Base-by-base conservation (phyloP, 2,113 vertebrate species). In the Onychorhynchus coronatus region DNA sequence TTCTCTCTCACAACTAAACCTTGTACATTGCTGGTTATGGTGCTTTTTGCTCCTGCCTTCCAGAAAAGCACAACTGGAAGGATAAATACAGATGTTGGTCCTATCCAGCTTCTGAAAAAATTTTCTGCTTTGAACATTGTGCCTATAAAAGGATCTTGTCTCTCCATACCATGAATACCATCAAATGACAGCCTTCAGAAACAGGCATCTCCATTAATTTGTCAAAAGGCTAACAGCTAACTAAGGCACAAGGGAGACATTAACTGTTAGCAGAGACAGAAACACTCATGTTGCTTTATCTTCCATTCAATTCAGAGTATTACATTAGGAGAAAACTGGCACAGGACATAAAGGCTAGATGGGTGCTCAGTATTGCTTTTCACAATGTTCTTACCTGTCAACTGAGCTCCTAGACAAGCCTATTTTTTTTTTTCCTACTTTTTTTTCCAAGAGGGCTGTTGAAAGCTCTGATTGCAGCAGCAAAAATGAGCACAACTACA, bases 21-120 rank as follows among this genome's bases (percentile, higher is more conserved):
- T 65, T 21, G 16, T 16, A 27, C 2, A 1, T 19, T 39, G 44
- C 14, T 0, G 0, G 3, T 25, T 35, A 85, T n/a, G 53, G 12
- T 25, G 70, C 21, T 72, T 84, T 81, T 65, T 62, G 55, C 41
- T 86, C 39, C 42, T 22, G 17, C 21, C 37, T 46, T 74, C 56
- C 39, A 53, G 66, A 46, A 33, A 23, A 71, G 6, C 18, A 0
- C 39, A 59, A 9, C 37, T 30, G 49, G n/a, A 68, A 85, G 44
- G 61, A 31, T 5, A 42, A 0, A 3, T 1, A 52, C 6, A 25
- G 52, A 63, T 23, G 24, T 37, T 27, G 21, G 52, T 58, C 25
- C 42, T 16, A 19, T 2, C 15, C 56, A 79, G 67, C 79, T 88
- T 66, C 49, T 67, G 75, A 85, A 88, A 88, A 46, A 30, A 8